Conservation (phyloP, 2,888 invertebrate genomes). For the Deilephila elpenor region DNA sequence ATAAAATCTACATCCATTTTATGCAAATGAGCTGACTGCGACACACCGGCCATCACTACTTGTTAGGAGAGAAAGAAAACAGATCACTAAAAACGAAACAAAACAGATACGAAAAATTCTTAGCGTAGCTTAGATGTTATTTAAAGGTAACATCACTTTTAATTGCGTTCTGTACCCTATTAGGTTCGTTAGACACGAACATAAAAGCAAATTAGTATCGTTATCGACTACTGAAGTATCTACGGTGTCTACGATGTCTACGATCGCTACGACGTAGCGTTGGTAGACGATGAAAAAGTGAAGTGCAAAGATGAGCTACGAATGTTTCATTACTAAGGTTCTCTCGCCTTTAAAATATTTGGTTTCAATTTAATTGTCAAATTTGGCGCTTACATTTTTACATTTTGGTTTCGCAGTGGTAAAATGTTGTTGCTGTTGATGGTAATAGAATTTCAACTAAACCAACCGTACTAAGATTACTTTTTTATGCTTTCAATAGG, state of each 20-base stretch:
- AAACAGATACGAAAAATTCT: slow-evolving; percentile 23
- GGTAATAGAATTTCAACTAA: too few relatives aligned
- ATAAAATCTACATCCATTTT: slow-evolving; percentile 22
- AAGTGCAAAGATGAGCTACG: slow-evolving; percentile 32
- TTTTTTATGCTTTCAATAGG: background rate
- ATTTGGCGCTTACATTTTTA: background rate
- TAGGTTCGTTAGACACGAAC: slow-evolving; percentile 65
- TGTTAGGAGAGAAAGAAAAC: slow-evolving; percentile 13
- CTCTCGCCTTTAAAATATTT: background rate
- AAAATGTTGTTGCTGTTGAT: too few relatives aligned
- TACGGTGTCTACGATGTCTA: slow-evolving; percentile 35
- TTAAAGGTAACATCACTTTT: slow-evolving; percentile 41
- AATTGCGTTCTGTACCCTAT: slow-evolving; percentile 67
- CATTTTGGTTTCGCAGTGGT: background rate
- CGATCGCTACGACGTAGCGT: slow-evolving; percentile 37
- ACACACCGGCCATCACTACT: slow-evolving; percentile 10
- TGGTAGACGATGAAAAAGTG: slow-evolving; percentile 47
- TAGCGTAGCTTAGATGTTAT: slow-evolving; percentile 9
- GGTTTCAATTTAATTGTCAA: background rate
- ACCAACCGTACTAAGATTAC: too few relatives aligned
- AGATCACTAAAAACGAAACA: slow-evolving; percentile 16
- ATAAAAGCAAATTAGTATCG: slow-evolving; percentile 70
- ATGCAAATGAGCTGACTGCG: slow-evolving; percentile 18
- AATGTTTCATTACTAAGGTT: slow-evolving; percentile 21
- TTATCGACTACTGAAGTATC: slow-evolving; percentile 51